A percentile compares a stretch with the other conserved stretches of the same genome.
These are phyloP conservation scores for Corynorhinus townsendii DNA, from an alignment of 2,113 vertebrate genomes.

Conservation along the genomic window DNA sequence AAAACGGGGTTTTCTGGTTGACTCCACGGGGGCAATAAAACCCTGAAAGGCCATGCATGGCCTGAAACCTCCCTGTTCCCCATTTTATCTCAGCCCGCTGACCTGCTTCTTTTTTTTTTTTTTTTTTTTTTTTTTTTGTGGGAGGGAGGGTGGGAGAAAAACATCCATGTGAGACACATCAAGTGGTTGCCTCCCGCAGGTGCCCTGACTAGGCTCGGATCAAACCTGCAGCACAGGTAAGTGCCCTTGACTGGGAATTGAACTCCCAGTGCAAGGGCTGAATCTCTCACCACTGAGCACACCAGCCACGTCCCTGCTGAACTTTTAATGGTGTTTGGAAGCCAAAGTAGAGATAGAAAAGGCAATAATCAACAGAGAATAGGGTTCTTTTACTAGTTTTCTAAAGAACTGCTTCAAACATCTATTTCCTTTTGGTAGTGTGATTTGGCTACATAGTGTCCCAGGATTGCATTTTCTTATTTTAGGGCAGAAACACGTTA, in stretches of 20 bases:
- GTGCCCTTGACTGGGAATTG: too few species aligned
- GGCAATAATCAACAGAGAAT: not conserved
- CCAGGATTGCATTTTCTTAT: not conserved
- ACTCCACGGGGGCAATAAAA: not conserved
- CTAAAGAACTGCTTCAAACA: not conserved
- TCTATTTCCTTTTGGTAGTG: not conserved
- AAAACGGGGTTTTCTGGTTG: not conserved
- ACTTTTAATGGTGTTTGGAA: not conserved
- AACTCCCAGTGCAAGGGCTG: too few species aligned
- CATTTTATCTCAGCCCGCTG: not conserved
- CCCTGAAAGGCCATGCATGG: accelerated
- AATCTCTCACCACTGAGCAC: too few species aligned
- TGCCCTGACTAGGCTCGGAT: too few species aligned
- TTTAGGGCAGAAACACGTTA: too few species aligned
- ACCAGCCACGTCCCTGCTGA: not conserved
- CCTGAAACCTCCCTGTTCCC: not conserved
- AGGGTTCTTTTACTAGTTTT: not conserved
- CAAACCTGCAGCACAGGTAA: too few species aligned
- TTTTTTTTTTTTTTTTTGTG: too few species aligned
- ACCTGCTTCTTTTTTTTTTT: too few species aligned
- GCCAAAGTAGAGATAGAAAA: not conserved
- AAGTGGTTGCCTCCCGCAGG: too few species aligned
- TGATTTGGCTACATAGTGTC: not conserved
- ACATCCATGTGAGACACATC: too few species aligned
- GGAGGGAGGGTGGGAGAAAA: too few species aligned